phyloP scores from a whole-genome alignment of 2,797 vertebrate species.

The Vipera latastei region DNA sequence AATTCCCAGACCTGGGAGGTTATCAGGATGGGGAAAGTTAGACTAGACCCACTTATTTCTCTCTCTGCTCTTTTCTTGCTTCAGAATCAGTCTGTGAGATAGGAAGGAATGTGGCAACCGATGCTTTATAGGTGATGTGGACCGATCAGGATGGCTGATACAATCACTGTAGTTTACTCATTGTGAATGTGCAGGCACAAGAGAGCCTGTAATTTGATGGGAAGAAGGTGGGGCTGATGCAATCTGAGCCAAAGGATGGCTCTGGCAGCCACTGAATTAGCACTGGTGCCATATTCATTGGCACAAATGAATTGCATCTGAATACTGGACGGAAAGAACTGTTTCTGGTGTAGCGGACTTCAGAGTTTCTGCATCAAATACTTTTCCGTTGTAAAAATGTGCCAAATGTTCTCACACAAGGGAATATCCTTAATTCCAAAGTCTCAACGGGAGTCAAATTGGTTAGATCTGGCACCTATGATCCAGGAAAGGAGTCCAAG shows the following conservation, averaged over 20 bases:
- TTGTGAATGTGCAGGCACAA: neutral
- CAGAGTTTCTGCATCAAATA: neutral
- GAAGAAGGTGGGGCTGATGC: neutral
- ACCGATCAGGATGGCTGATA: neutral
- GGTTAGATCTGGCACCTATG: neutral
- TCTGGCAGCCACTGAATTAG: neutral
- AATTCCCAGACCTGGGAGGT: neutral
- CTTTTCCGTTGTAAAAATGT: neutral
- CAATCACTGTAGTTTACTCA: neutral
- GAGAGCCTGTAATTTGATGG: neutral
- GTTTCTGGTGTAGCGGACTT: neutral
- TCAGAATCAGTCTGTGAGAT: neutral
- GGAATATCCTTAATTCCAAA: neutral
- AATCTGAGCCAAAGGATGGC: neutral
- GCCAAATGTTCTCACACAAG: neutral
- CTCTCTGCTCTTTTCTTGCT: neutral
- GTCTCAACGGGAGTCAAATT: neutral
- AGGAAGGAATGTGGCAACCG: neutral
- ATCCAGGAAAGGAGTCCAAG: neutral
- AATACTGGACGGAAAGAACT: neutral
- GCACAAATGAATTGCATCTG: neutral
- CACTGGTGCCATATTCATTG: neutral
- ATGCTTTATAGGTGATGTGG: neutral
- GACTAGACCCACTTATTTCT: neutral
- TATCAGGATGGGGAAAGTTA: neutral